phyloP scores from a whole-genome alignment of 2,113 vertebrate genomes.

The Hippolais icterina region DNA sequence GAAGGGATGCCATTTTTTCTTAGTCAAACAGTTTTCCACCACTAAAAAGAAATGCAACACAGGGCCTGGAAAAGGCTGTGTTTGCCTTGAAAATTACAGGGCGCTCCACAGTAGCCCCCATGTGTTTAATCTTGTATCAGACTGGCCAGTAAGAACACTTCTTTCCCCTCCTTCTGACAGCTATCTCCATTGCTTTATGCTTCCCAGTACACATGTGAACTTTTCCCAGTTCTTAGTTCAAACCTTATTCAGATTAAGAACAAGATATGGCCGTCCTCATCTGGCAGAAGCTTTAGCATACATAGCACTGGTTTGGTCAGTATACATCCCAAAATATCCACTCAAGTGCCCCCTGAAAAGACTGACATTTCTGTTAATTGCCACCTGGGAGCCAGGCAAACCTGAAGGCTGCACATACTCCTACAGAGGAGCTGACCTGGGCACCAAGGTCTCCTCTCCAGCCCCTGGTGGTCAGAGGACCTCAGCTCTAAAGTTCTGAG shows the following conservation, averaged over 20 bases:
- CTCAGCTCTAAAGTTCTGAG: background rate
- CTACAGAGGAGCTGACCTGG: background rate
- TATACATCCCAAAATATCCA: background rate
- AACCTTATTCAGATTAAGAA: background rate
- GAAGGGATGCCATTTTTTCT: background rate
- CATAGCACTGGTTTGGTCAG: background rate
- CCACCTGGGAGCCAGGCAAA: background rate
- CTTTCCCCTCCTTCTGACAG: background rate
- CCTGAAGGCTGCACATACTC: background rate
- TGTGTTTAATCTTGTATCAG: background rate
- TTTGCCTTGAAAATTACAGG: constrained; percentile 39
- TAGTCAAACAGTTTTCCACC: background rate
- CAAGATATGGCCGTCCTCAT: background rate
- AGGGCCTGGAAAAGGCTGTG: background rate
- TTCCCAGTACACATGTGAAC: background rate
- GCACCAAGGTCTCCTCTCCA: background rate
- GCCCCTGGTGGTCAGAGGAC: background rate
- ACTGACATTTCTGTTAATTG: background rate
- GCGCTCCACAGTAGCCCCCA: background rate
- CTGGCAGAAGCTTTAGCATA: background rate
- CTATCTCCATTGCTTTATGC: background rate
- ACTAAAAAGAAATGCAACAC: background rate
- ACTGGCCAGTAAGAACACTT: background rate
- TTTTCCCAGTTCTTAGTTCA: background rate
- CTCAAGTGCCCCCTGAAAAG: background rate